These are phyloP conservation scores for Taeniopygia guttata DNA, from an alignment of 2,797 vertebrate species.

Conservation along the genomic window DNA sequence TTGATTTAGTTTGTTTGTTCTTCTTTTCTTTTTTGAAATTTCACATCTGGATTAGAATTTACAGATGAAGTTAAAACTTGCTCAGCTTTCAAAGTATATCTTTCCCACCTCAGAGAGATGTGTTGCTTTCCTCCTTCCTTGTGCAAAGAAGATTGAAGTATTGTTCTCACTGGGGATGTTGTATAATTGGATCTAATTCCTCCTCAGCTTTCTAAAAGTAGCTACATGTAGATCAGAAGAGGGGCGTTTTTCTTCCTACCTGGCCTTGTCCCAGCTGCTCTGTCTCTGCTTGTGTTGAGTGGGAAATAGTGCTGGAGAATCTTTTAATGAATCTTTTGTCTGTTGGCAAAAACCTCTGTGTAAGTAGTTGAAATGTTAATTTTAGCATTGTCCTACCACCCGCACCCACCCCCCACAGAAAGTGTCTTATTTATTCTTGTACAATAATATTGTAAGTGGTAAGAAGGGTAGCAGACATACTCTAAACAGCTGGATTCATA, in stretches of 20 bases:
- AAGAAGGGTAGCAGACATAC: neutral
- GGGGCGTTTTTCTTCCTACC: neutral
- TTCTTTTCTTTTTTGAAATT: neutral
- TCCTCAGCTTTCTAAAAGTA: slow-evolving; percentile 37
- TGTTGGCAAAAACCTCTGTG: neutral
- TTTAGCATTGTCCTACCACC: neutral
- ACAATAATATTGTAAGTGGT: neutral
- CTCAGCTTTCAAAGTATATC: neutral
- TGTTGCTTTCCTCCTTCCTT: neutral
- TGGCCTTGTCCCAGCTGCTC: neutral
- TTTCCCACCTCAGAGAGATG: neutral
- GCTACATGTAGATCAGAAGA: neutral
- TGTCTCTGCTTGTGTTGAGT: neutral
- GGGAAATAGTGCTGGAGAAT: neutral
- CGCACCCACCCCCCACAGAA: rapidly evolving
- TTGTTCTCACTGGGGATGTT: neutral
- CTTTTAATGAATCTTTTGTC: neutral
- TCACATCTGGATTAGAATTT: neutral
- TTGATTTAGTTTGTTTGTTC: neutral
- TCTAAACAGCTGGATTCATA: neutral
- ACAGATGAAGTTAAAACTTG: neutral
- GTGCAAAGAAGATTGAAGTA: slow-evolving; percentile 7
- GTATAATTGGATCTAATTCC: slow-evolving; percentile 35
- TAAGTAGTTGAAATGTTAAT: neutral
- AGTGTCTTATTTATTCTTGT: neutral